Evolutionary conservation across 92 coral and sea anemone genomes (phyloP).

Genomic region (Paragorgia papillata): DNA sequence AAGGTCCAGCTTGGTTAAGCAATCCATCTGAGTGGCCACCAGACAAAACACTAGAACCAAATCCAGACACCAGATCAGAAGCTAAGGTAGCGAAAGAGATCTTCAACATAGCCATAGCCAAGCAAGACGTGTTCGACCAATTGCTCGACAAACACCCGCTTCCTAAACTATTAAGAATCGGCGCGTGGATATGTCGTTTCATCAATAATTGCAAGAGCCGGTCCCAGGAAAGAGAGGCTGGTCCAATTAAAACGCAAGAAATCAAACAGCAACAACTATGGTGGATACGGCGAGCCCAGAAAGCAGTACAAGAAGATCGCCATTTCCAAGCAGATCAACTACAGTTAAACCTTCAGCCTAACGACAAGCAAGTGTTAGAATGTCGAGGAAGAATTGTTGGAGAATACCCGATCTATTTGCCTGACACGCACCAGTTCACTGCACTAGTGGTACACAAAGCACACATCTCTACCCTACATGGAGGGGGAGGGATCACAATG

Average conservation of each 20-base stretch:
- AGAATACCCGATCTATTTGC: constrained; percentile 49
- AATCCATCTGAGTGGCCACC: constrained; percentile 49
- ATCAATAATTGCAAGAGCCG: constrained; percentile 28
- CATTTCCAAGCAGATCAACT: constrained; percentile 48
- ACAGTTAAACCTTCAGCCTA: constrained; percentile 43
- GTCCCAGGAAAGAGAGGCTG: constrained; percentile 22
- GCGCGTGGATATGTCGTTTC: constrained; percentile 50
- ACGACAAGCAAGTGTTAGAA: constrained; percentile 42
- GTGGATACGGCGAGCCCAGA: constrained; percentile 49
- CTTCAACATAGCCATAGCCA: constrained; percentile 11
- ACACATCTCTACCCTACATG: constrained; percentile 47
- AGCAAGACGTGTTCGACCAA: constrained; percentile 13
- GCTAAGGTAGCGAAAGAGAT: constrained; percentile 47
- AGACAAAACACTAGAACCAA: constrained; percentile 41
- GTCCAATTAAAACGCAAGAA: constrained; percentile 54
- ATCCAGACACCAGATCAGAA: constrained; percentile 41
- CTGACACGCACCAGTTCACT: constrained; percentile 50
- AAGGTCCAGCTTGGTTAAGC: constrained; percentile 10
- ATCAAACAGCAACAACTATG: constrained; percentile 36
- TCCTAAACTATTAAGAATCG: constrained; percentile 42
- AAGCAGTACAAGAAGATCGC: constrained; percentile 31
- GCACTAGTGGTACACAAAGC: constrained; percentile 37
- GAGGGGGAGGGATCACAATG: constrained; percentile 53
- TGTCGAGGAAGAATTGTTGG: constrained; percentile 53
- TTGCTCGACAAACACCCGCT: constrained; percentile 33